These are phyloP conservation scores for Momotus momota DNA, from an alignment of 2,797 vertebrate species.

Conservation along the genomic window DNA sequence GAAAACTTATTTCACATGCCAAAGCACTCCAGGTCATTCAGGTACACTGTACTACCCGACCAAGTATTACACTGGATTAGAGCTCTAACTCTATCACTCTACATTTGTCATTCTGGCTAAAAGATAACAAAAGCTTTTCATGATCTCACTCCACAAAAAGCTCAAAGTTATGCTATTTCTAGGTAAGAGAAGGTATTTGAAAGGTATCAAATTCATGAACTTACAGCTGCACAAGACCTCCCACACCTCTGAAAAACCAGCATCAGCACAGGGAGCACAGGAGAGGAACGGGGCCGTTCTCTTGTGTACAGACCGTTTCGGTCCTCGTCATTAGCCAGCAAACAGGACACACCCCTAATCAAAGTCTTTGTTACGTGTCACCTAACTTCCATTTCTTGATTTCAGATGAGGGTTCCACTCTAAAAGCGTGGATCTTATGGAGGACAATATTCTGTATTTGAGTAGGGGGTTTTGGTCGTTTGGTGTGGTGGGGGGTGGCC, in stretches of 20 bases:
- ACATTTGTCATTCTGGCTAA: not conserved
- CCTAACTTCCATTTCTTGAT: not conserved
- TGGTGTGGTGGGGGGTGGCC: not conserved
- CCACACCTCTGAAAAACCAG: not conserved
- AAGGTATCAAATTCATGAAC: not conserved
- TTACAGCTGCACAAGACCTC: not conserved
- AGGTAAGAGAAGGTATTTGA: not conserved
- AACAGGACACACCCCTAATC: not conserved
- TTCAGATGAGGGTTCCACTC: not conserved
- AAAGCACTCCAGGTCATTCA: not conserved
- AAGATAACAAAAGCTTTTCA: not conserved
- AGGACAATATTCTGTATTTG: not conserved
- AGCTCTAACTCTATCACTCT: not conserved
- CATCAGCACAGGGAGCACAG: not conserved
- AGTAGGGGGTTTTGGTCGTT: not conserved
- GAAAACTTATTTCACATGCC: not conserved
- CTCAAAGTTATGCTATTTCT: no score
- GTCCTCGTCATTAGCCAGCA: not conserved
- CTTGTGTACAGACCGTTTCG: accelerated
- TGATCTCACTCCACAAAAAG: not conserved
- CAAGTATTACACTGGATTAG: not conserved
- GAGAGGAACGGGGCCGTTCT: not conserved
- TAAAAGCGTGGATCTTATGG: not conserved
- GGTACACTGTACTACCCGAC: not conserved
- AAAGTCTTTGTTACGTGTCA: not conserved